These are phyloP conservation scores for Hypselothyrea guttata DNA, from an alignment of 2,888 invertebrate species.

Conservation along the genomic window DNA sequence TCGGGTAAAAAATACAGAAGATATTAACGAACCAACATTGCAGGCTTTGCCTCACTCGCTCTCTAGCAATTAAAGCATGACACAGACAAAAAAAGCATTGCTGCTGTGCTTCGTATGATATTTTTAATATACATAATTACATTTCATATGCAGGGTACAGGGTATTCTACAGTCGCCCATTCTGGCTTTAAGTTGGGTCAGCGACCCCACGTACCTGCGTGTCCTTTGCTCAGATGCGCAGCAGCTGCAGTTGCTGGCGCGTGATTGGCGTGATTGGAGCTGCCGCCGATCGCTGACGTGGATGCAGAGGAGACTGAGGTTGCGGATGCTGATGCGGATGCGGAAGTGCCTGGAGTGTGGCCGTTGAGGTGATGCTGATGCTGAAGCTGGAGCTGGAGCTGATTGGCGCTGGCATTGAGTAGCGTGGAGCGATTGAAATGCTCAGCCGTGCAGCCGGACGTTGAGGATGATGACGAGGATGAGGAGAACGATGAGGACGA, in stretches of 20 bases:
- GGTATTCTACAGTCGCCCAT: too few species aligned
- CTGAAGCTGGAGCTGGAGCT: constrained; percentile 46
- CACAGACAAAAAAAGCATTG: too few species aligned
- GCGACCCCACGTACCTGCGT: constrained; percentile 56
- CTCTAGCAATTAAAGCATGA: too few species aligned
- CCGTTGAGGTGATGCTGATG: constrained; percentile 48
- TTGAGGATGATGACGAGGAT: constrained; percentile 66
- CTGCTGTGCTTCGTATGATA: too few species aligned
- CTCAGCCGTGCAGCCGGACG: constrained; percentile 68
- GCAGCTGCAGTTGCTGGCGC: constrained; percentile 66
- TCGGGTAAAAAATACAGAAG: too few species aligned
- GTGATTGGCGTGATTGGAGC: constrained; percentile 39
- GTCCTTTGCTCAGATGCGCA: constrained; percentile 73
- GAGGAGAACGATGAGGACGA: constrained; percentile 66
- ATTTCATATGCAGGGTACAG: too few species aligned
- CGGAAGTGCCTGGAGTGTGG: constrained; percentile 18
- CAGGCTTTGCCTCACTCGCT: too few species aligned
- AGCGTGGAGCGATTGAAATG: constrained; percentile 56
- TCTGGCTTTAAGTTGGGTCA: too few species aligned
- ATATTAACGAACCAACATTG: too few species aligned
- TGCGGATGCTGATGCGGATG: constrained; percentile 33
- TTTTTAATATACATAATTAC: too few species aligned
- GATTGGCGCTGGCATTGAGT: constrained; percentile 49
- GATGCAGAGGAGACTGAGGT: constrained; percentile 10
- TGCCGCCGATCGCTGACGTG: constrained; percentile 58